Percentiles rank a stretch among this genome's conserved stretches.
These are phyloP conservation scores for Myotis pilosus DNA, from an alignment of 2,797 vertebrate genomes.

Conservation along the genomic window DNA sequence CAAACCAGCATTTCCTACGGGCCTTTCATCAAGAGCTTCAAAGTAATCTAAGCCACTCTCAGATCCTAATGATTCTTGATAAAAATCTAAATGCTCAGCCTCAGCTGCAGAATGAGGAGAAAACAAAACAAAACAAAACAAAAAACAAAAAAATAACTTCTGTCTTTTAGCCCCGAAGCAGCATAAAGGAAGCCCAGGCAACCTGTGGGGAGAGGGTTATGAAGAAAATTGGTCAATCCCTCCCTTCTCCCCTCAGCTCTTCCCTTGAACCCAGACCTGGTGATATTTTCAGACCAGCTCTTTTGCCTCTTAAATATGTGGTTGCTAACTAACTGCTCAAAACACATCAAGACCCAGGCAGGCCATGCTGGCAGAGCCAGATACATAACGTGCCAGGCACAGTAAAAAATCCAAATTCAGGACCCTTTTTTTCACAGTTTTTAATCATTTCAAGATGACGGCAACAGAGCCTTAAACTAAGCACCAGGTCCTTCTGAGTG, in stretches of 20 bases:
- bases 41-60: not conserved
- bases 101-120: not conserved
- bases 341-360: not conserved
- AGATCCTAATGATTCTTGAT: slow-evolving; percentile 28
- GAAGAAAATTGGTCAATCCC: not conserved
- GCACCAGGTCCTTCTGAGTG: not conserved
- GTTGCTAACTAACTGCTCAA: not conserved
- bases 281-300: not conserved
- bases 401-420: not conserved
- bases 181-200: not conserved
- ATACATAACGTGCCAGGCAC: not conserved
- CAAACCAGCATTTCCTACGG: not conserved
- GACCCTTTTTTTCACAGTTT: not conserved
- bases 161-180: not conserved
- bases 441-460: not conserved
- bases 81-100: slow-evolving; percentile 3
- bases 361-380: not conserved
- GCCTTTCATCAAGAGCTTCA: slow-evolving; percentile 51
- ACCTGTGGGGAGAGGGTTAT: no score
- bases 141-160: not conserved
- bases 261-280: not conserved
- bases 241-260: not conserved
- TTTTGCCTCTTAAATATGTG: not conserved
- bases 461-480: not conserved
- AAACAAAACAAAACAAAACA: not conserved